A percentile compares a stretch with the other conserved stretches of the same genome.
Conservation (phyloP, 2,797 vertebrate genomes). For the Chaetodon trifasciatus region DNA sequence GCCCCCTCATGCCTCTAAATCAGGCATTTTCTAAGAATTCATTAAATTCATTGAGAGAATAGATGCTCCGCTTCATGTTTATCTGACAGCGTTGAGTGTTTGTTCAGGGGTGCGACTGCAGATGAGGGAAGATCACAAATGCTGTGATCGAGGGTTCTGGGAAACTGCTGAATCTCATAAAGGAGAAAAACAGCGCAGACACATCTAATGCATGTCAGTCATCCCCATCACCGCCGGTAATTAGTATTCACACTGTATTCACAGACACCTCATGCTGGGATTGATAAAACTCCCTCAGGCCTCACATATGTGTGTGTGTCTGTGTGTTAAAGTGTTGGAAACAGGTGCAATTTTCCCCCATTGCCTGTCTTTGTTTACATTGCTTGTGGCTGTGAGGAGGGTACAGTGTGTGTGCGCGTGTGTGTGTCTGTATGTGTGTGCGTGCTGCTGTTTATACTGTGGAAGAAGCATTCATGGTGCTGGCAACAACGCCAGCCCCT, state of each 20-base stretch:
- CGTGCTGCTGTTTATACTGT: slow-evolving; percentile 40
- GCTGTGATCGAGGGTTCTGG: slow-evolving; percentile 20
- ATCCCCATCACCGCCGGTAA: slow-evolving; percentile 48
- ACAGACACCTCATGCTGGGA: slow-evolving; percentile 47
- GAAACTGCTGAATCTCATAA: slow-evolving; percentile 35
- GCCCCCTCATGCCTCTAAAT: neutral
- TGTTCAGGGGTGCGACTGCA: neutral
- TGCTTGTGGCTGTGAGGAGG: slow-evolving; percentile 38
- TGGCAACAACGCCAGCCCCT: slow-evolving; percentile 28
- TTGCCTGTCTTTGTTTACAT: slow-evolving; percentile 57
- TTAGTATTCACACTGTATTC: slow-evolving; percentile 67
- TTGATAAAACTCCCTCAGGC: slow-evolving; percentile 59
- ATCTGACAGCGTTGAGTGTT: neutral
- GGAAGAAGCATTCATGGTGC: slow-evolving; percentile 17
- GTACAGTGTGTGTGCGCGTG: slow-evolving; percentile 19
- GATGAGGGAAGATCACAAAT: slow-evolving; percentile 15
- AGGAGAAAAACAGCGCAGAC: slow-evolving; percentile 6
- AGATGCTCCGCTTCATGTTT: slow-evolving; percentile 10
- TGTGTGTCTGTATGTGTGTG: slow-evolving; percentile 14
- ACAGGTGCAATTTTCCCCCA: slow-evolving; percentile 56
- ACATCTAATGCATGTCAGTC: slow-evolving; percentile 39
- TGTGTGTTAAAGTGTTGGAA: slow-evolving; percentile 33
- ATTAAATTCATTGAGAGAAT: neutral
- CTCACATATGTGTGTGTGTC: slow-evolving; percentile 40
- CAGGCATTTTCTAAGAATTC: neutral